These are phyloP conservation scores for Drosophila mojavensis DNA, from an alignment of 1,140 invertebrate species.

Conservation along the genomic window DNA sequence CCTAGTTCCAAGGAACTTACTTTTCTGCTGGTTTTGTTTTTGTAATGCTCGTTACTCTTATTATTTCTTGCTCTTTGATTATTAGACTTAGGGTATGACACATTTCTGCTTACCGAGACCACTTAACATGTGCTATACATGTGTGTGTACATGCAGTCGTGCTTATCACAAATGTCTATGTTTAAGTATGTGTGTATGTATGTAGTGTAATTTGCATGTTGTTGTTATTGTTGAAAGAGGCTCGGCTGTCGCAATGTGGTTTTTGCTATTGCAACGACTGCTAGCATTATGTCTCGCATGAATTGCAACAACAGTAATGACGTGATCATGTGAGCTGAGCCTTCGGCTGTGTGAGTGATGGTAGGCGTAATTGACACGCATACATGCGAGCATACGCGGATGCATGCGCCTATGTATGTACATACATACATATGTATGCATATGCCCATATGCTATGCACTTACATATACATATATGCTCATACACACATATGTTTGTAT, in stretches of 20 bases:
- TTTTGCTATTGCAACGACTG: slow-evolving; percentile 17
- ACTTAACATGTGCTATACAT: not conserved
- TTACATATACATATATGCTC: not conserved
- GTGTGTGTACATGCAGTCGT: slow-evolving; percentile 4
- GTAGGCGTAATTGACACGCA: not conserved
- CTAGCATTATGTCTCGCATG: slow-evolving; percentile 1
- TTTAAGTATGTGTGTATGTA: not conserved
- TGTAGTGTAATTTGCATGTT: slow-evolving; percentile 2
- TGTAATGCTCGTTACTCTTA: slow-evolving; percentile 4
- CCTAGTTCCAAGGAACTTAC: slow-evolving; percentile 24
- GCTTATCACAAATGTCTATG: not conserved
- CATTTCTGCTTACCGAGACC: not conserved
- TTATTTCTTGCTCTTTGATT: slow-evolving; percentile 5
- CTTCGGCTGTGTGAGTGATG: not conserved
- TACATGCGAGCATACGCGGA: not conserved
- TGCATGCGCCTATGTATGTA: not conserved
- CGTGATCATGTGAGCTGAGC: slow-evolving; percentile 7
- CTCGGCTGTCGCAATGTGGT: slow-evolving; percentile 17
- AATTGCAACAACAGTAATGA: slow-evolving; percentile 9
- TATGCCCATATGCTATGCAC: not conserved
- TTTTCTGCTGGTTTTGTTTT: not conserved
- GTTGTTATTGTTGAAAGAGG: slow-evolving; percentile 25
- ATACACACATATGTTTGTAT: slow-evolving; percentile 2
- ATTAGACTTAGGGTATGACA: not conserved
- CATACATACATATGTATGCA: not conserved